phyloP scores from a whole-genome alignment of 2,797 vertebrate genomes.

The Poliocrania exsul region DNA sequence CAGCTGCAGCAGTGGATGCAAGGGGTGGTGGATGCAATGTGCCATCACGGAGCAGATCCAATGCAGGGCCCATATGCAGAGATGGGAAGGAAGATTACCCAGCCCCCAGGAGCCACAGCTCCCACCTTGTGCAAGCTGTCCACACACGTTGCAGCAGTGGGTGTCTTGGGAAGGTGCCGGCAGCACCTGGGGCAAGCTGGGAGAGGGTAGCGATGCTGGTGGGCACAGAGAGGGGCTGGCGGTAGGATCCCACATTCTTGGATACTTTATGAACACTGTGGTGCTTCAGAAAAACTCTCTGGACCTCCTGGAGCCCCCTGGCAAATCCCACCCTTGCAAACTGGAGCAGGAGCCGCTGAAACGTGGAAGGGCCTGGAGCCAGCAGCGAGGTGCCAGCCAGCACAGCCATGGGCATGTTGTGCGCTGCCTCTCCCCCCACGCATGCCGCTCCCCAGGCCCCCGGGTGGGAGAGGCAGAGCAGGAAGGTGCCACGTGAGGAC shows the following conservation, averaged over 20 bases:
- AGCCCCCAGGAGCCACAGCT: not conserved
- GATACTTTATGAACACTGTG: fast-evolving
- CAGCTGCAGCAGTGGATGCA: fast-evolving
- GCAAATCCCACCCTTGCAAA: not conserved
- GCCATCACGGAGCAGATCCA: fast-evolving
- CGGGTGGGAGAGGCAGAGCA: not conserved
- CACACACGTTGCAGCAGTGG: not conserved
- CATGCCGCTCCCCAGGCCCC: not conserved
- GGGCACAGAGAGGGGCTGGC: not conserved
- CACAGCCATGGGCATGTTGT: not conserved
- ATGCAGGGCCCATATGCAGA: fast-evolving
- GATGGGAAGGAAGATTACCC: not conserved
- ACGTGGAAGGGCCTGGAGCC: fast-evolving
- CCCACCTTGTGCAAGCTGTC: not conserved
- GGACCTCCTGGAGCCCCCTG: fast-evolving
- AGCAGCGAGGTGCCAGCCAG: not conserved
- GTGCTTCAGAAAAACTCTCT: not conserved
- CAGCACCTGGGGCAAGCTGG: fast-evolving
- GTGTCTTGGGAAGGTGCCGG: not conserved
- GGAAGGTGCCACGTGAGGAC: not conserved
- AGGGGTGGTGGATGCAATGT: fast-evolving
- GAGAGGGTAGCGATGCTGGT: not conserved
- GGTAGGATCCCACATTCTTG: fast-evolving
- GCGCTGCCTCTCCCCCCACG: not conserved
- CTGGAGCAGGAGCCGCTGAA: not conserved